Evolutionary conservation across 2,113 vertebrate genomes (phyloP), one percentile per base, ranked within the genome.

Genomic region (Microcebus lehilahytsara): DNA sequence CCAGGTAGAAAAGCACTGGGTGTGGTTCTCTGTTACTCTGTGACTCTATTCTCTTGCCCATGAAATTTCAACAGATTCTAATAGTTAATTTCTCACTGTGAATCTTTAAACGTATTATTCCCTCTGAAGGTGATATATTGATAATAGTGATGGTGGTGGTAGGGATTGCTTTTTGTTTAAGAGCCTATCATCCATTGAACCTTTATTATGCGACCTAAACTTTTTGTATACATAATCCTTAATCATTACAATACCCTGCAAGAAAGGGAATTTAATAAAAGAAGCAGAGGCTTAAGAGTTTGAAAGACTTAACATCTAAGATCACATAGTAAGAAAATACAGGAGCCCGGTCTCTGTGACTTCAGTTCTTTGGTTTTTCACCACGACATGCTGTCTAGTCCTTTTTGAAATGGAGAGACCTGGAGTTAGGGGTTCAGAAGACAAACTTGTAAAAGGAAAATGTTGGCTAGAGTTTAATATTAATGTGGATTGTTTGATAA

Each of bases 301-400:
- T 51, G 79, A 95, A 78, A 78, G 42, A 78, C 75, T 89, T 93
- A 71, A 79, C 74, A 4, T n/a, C 51, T 96, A 51, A 79, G 90
- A 84, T 94, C 66, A 62, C 6, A 72, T 9, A 72, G 9, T 30
- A 74, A 56, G 66, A 58, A 90, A 75, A 93, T 56, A 2, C 4
- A 32, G 9, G 37, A 62, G 32, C 60, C 16, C 25, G 22, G 37
- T 42, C 78, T 78, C 0, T 46, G 79, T 84, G 77, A 74, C 53
- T 71, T 91, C 34, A 32, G 4, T 89, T 93, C 20, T 95, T 94
- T 60, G 49, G n/a, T 94, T 93, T 96, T 95, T 58, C 20, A 32
- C 51, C 58, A 2, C 12, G 4, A 74, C 0, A 30, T 85, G 5
- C 37, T 85, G 14, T 90, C 81, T 88, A 64, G 83, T 81, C 46